Base-by-base conservation (phyloP, 2,797 vertebrate genomes). In the Yasuhikotakia modesta region DNA sequence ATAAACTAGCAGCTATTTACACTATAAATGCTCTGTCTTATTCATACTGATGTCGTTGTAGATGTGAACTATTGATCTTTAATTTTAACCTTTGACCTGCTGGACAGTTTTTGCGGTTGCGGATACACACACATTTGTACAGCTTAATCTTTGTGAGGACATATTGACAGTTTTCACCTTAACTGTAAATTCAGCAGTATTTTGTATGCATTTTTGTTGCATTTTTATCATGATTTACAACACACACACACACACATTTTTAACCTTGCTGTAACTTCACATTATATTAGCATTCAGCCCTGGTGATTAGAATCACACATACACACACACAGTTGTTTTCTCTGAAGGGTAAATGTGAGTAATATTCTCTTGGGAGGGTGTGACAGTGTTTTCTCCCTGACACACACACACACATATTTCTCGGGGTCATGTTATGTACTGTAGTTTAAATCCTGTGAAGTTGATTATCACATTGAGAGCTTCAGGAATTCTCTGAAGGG, bases 391-490 rank as follows among this genome's bases (percentile, higher is more conserved):
- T 68, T 21, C 45, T 61, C 60, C 17, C n/a, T 68, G 8, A 71
- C 30, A 70, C 57, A 58, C 6, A 35, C 30, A 70, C 57, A 58
- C 6, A 35, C n/a, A 64, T n/a, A 57, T 77, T 66, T 46, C 74
- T 53, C 60, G 57, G 17, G 48, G 80, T 52, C 46, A 58, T 67
- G 50, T 74, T 69, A 85, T 50, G 82, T 82, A 78, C 10, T 1
- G 79, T 52, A 45, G 65, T 85, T 70, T 52, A 83, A 76, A 86
- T 85, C 84, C 75, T 68, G 67, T 86, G 79, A 83, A 74, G 81
- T 87, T 82, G 79, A 86, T 86, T 86, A 89, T 84, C 70, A 52
- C 66, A 39, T 79, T 24, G 35, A 53, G 83, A 82, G 72, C 61
- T 83, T 0, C 60, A 64, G 81, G 78, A 13, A 75, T 27, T 58